Conservation (phyloP, 1,140 invertebrate species). For the Campodea augens region DNA sequence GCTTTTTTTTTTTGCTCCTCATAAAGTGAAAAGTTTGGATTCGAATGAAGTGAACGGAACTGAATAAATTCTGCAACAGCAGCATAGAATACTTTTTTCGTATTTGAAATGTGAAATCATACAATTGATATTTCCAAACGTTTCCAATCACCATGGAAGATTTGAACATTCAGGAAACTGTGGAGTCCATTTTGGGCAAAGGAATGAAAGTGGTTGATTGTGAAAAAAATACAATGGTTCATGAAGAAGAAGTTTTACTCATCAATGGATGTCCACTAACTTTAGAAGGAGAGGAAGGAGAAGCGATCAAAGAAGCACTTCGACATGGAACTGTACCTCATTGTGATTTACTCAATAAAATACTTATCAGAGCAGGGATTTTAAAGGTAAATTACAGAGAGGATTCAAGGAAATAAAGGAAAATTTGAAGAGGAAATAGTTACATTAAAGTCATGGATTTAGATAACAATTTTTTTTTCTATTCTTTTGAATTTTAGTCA, state of each 20-base stretch:
- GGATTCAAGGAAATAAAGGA: no score
- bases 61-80: neutral
- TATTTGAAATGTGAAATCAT: neutral
- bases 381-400: no score
- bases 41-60: no score
- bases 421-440: no score
- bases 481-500: no score
- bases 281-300: constrained; percentile 44
- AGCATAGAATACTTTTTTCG: neutral
- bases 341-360: constrained; percentile 47
- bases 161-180: constrained; percentile 51
- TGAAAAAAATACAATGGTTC: constrained; percentile 47
- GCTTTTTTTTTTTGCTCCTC: no score
- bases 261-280: constrained; percentile 52
- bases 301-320: constrained; percentile 44
- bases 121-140: neutral
- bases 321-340: constrained; percentile 42
- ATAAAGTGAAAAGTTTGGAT: no score
- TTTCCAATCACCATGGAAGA: constrained; percentile 47
- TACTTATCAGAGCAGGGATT: constrained; percentile 44
- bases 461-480: no score
- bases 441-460: no score
- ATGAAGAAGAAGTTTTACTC: constrained; percentile 49
- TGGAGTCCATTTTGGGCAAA: constrained; percentile 52
- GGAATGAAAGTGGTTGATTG: constrained; percentile 53